phyloP scores from a whole-genome alignment of 2,797 vertebrate genomes.

The Tympanoctomys barrerae region DNA sequence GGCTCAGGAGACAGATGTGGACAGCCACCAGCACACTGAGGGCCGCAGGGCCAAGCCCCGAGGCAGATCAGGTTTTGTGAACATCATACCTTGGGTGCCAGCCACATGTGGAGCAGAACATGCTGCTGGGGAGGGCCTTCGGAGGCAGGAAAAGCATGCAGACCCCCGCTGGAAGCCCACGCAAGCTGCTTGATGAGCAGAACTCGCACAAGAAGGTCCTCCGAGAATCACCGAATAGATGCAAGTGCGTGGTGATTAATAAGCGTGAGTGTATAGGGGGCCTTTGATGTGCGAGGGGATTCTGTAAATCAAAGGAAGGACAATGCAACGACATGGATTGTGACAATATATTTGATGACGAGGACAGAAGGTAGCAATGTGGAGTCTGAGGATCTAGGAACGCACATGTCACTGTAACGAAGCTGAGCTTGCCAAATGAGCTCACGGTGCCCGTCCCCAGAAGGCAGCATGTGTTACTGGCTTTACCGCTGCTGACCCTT shows the following conservation, averaged over 20 bases:
- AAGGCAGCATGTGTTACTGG: not conserved
- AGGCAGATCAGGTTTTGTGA: too few species aligned
- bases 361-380: fast-evolving
- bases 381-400: not conserved
- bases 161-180: fast-evolving
- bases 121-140: fast-evolving
- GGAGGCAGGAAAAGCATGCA: not conserved
- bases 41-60: too few species aligned
- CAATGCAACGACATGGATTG: fast-evolving
- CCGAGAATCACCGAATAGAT: not conserved
- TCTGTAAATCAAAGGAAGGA: not conserved
- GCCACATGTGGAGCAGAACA: not conserved
- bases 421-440: not conserved
- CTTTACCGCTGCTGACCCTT: not conserved
- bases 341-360: fast-evolving
- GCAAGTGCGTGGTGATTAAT: not conserved
- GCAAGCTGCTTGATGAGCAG: too few species aligned
- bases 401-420: too few species aligned
- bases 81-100: fast-evolving
- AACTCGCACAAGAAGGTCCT: not conserved
- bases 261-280: not conserved
- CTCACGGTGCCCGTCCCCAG: not conserved
- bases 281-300: not conserved
- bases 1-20: fast-evolving
- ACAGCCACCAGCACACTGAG: fast-evolving